Evolutionary conservation across 92 coral and sea anemone genomes (phyloP).

Genomic region (Montipora capitata): DNA sequence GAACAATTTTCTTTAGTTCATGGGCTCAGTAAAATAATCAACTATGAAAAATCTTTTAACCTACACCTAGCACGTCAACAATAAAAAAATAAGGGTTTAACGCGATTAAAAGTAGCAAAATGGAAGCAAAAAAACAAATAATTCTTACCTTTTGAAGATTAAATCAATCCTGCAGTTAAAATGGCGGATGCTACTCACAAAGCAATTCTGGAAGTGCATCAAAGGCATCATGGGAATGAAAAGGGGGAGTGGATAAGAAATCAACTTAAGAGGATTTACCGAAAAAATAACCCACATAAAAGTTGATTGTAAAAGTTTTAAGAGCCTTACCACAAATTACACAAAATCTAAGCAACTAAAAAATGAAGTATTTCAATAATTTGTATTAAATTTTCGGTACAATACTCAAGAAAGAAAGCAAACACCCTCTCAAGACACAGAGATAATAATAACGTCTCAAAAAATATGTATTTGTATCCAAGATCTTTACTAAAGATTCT

Average conservation of each 20-base stretch:
- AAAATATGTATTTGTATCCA: not conserved
- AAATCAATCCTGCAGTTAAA: not conserved
- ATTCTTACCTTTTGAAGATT: constrained; percentile 2
- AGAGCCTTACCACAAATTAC: not conserved
- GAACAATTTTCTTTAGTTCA: not conserved
- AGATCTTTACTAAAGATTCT: constrained; percentile 1
- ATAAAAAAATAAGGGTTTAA: not conserved
- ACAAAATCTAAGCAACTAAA: not conserved
- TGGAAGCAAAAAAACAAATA: not conserved
- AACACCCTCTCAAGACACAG: constrained; percentile 10
- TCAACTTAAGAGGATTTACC: not conserved
- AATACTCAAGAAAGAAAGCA: not conserved
- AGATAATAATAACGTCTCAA: not conserved
- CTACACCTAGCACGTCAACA: not conserved
- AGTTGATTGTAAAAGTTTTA: too few relatives aligned
- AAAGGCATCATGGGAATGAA: not conserved
- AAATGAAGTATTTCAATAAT: too few relatives aligned
- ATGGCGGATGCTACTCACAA: not conserved
- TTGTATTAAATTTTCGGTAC: not conserved
- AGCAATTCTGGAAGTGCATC: not conserved
- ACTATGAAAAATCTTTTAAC: not conserved
- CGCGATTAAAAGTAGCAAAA: not conserved
- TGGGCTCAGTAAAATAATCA: not conserved
- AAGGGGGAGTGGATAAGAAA: not conserved
- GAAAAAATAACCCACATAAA: too few relatives aligned